Evolutionary conservation across 2,113 vertebrate genomes (phyloP), one percentile per base, ranked within the genome.

Genomic region (Sphaerodactylus townsendi): DNA sequence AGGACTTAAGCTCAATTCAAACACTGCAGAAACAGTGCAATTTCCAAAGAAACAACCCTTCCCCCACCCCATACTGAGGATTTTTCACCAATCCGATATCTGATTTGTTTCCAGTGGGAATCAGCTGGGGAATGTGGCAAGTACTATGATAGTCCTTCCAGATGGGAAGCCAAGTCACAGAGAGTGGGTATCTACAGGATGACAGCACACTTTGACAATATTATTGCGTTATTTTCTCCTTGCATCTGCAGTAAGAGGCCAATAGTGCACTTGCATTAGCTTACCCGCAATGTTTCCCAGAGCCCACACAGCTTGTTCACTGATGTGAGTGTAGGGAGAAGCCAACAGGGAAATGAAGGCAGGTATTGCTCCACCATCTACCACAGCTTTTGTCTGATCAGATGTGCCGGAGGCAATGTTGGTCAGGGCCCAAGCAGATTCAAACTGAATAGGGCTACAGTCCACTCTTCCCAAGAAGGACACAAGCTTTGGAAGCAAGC

Each of bases 291-390:
- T 99, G 72, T 99, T 99, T 62, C 98, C 98, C 15, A 99, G 82
- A 1, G 98, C 98, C 97, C 98, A 99, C 50, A 99, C 96, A 76
- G 98, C 98, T 92, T 99, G 98, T 92, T 99, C 98, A 66, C 97
- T 97, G 95, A 99, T 96, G 87, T 99, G 97, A 56, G 94, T 81
- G 48, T 98, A 96, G 5, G 98, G 97, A 33, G 98, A 99, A 3
- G 96, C 90, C 91, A 98, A 88, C 2, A 99, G 95, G 3, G 87
- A 93, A 86, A 98, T 96, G 84, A 99, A 98, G 46, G 98, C 97
- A 65, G 97, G 97, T 76, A 99, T 94, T 59, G 97, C 98, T 8
- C 97, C 98, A 62, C 96, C 98, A 23, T 98, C 97, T 56, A 99
- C 98, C 37, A 99, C 97, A 0, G 97, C 97, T 68, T 92, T 95